Evolutionary conservation across 2,113 vertebrate genomes (phyloP), one percentile per base, ranked within the genome.

Genomic region (Phainopepla nitens): DNA sequence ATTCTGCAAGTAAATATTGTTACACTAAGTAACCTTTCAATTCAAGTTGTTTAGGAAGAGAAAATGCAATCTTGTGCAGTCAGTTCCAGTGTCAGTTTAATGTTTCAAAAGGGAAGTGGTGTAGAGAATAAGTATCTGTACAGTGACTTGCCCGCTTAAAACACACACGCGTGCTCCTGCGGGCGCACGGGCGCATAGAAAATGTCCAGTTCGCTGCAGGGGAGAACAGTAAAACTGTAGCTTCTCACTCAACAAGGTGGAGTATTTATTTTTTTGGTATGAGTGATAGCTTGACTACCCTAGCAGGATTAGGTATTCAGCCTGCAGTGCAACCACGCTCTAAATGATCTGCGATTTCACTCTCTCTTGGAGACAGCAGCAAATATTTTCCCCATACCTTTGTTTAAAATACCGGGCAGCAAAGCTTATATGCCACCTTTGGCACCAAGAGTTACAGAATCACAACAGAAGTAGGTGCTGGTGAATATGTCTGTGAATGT

Each of bases 1-100:
- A 98, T 98, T 98, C 98, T 98, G 98, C 98, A 98, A 98, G 98
- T 98, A 98, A 98, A 98, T 98, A 98, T 98, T 98, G 98, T 98
- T 98, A 98, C 98, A 98, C 98, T 98, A 98, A 98, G 98, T 98
- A 98, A 98, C 98, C 98, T 98, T 98, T 98, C 98, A 98, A 98
- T 98, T 98, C 98, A 98, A 98, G 98, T 98, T 98, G 98, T 98
- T 98, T 98, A 98, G 98, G 98, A 98, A 98, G 98, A 98, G 98
- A 98, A 98, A 98, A 98, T 98, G 98, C 98, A 98, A 98, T 98
- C 98, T 98, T 98, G 98, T 98, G 98, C 98, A 98, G 98, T 98
- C 98, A 98, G 98, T 98, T 98, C 97, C 97, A 98, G 98, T 98
- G 98, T 98, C 98, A 98, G 98, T 98, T 98, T 98, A 98, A 98